phyloP scores from a whole-genome alignment of 2,113 vertebrate genomes.

The Entelurus aequoreus region DNA sequence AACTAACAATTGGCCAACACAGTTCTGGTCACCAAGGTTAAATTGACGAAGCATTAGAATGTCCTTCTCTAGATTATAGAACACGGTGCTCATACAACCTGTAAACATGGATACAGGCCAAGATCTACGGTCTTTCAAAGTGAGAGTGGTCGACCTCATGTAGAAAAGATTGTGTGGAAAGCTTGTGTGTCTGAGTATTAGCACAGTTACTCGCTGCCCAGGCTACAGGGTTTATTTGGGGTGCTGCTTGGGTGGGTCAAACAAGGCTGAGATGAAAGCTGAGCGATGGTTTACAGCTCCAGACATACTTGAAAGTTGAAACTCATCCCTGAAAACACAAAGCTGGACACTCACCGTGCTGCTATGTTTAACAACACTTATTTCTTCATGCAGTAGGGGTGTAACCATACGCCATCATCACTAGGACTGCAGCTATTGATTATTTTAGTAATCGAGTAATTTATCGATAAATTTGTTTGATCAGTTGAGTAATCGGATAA shows the following conservation, averaged over 20 bases:
- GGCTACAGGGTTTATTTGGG: conserved; percentile 36
- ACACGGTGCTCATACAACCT: conserved; percentile 1
- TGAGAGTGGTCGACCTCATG: neutral
- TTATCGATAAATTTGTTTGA: too few species aligned
- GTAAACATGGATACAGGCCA: conserved; percentile 17
- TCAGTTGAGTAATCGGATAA: too few species aligned
- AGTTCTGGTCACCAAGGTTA: neutral
- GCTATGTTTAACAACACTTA: neutral
- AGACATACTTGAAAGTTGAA: conserved; percentile 51
- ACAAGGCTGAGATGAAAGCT: conserved; percentile 35
- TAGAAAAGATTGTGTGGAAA: conserved; percentile 17
- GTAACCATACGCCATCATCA: too few species aligned
- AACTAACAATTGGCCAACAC: neutral
- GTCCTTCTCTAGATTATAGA: too few species aligned
- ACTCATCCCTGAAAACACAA: conserved; percentile 38
- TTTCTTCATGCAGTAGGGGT: conserved; percentile 1
- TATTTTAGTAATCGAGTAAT: too few species aligned
- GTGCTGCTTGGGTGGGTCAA: conserved; percentile 28
- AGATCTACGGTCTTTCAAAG: conserved; percentile 2
- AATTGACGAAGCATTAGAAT: too few species aligned
- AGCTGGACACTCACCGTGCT: conserved; percentile 9
- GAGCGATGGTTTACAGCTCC: conserved; percentile 35
- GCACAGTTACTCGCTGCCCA: conserved; percentile 11
- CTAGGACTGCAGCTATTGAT: too few species aligned
- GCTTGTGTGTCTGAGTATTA: conserved; percentile 9